phyloP scores from a whole-genome alignment of 2,113 vertebrate species.

The Elgaria multicarinata region DNA sequence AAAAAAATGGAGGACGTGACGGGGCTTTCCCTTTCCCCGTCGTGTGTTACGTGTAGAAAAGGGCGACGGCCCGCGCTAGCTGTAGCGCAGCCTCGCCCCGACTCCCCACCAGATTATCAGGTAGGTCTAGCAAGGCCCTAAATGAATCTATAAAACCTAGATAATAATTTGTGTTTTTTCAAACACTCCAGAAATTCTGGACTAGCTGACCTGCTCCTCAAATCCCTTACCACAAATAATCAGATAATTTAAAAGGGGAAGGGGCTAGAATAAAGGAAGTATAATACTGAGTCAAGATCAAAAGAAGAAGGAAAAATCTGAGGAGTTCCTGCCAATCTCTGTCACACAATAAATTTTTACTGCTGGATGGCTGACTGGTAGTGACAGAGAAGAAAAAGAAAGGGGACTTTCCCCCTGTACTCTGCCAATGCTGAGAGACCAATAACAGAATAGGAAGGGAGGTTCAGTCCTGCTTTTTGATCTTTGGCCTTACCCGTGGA shows the following conservation, averaged over 20 bases:
- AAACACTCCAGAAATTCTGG: background rate
- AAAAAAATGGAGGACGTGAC: too few relatives aligned
- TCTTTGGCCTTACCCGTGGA: constrained; percentile 52
- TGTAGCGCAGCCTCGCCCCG: too few relatives aligned
- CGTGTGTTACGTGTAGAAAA: too few relatives aligned
- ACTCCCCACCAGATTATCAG: too few relatives aligned
- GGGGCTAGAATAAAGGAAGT: background rate
- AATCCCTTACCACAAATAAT: background rate
- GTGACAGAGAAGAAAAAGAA: constrained; percentile 48
- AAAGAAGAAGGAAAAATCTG: background rate
- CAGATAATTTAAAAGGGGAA: background rate
- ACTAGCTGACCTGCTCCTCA: background rate
- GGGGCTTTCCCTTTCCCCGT: too few relatives aligned
- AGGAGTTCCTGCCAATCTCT: background rate
- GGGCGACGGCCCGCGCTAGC: too few relatives aligned
- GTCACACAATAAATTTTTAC: background rate
- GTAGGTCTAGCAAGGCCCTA: too few relatives aligned
- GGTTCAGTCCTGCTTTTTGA: constrained; percentile 40
- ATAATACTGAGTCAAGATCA: background rate
- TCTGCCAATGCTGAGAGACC: constrained; percentile 38
- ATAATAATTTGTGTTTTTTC: background rate
- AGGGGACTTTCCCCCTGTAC: constrained; percentile 29
- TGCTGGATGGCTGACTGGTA: constrained; percentile 36
- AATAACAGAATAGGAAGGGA: constrained; percentile 48
- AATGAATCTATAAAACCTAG: background rate